Percentiles rank a stretch among this genome's conserved stretches.
Evolutionary conservation across 2,797 vertebrate species (phyloP).

Genomic region (Harpagifer antarcticus): DNA sequence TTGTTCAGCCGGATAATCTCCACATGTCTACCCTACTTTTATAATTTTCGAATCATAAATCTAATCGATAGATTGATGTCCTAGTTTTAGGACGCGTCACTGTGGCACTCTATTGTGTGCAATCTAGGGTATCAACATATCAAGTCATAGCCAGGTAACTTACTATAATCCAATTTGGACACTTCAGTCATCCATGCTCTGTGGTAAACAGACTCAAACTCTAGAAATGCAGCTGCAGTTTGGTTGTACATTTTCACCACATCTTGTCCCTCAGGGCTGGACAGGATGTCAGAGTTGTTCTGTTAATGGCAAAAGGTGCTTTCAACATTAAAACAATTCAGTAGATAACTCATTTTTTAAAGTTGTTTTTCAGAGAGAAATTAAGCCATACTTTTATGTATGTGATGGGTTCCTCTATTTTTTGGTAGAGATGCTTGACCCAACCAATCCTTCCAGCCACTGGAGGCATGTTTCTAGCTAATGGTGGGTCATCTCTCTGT

Average conservation of each 20-base stretch:
- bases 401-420: constrained; percentile 86
- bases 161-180: constrained; percentile 81
- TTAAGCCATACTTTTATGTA: constrained; percentile 84
- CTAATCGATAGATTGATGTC: too few species aligned
- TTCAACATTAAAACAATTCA: constrained; percentile 1
- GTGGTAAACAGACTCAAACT: constrained; percentile 85
- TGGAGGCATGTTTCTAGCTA: constrained; percentile 86
- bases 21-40: too few species aligned
- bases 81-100: too few species aligned
- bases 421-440: constrained; percentile 86
- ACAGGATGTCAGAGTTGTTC: constrained; percentile 86
- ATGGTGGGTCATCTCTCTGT: constrained; percentile 83
- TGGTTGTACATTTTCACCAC: constrained; percentile 86
- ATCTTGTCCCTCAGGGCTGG: constrained; percentile 81
- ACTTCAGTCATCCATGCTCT: constrained; percentile 84
- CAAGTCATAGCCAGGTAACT: constrained; percentile 55
- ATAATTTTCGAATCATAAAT: too few species aligned
- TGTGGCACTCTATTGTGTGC: background rate
- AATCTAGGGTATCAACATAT: background rate
- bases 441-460: constrained; percentile 87
- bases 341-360: background rate
- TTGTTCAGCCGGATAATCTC: too few species aligned
- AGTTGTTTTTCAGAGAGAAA: background rate
- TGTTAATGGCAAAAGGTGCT: constrained; percentile 48
- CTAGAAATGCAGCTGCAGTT: constrained; percentile 81